Evolutionary conservation across 2,888 invertebrate genomes (phyloP).

Genomic region (Zeuzera pyrina): DNA sequence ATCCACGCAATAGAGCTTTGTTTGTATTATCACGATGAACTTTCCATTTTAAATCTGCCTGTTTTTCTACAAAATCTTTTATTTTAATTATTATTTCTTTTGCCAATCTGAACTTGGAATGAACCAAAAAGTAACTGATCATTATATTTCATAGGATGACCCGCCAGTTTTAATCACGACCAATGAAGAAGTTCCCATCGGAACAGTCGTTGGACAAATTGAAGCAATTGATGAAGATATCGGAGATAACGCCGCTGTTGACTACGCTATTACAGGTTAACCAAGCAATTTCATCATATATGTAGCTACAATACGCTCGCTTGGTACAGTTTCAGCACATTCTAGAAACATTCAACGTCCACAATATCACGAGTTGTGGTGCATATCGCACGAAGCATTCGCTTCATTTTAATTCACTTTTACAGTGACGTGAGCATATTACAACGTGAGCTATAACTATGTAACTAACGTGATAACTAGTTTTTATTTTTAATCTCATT

Average conservation of each 20-base stretch:
- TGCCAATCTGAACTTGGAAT: too few relatives aligned
- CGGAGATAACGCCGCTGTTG: constrained; percentile 81
- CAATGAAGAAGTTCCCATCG: constrained; percentile 78
- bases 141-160: constrained; percentile 64
- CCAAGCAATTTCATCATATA: constrained; percentile 2
- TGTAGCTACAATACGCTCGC: constrained; percentile 39
- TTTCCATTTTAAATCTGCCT: too few relatives aligned
- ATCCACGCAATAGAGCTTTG: too few relatives aligned
- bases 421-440: neutral
- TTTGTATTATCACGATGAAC: too few relatives aligned
- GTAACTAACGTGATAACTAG: too few relatives aligned
- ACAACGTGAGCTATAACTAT: too few relatives aligned
- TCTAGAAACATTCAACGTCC: constrained; percentile 77
- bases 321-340: constrained; percentile 69
- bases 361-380: constrained; percentile 76
- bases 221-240: constrained; percentile 83
- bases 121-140: too few relatives aligned
- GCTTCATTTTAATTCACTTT: constrained; percentile 19
- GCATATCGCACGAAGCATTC: constrained; percentile 67
- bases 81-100: too few relatives aligned
- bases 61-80: too few relatives aligned
- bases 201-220: constrained; percentile 77
- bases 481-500: too few relatives aligned
- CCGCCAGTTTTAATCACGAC: constrained; percentile 76
- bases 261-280: constrained; percentile 79